phyloP scores from a whole-genome alignment of 2,888 invertebrate species.

The Cacoxenus indagator region DNA sequence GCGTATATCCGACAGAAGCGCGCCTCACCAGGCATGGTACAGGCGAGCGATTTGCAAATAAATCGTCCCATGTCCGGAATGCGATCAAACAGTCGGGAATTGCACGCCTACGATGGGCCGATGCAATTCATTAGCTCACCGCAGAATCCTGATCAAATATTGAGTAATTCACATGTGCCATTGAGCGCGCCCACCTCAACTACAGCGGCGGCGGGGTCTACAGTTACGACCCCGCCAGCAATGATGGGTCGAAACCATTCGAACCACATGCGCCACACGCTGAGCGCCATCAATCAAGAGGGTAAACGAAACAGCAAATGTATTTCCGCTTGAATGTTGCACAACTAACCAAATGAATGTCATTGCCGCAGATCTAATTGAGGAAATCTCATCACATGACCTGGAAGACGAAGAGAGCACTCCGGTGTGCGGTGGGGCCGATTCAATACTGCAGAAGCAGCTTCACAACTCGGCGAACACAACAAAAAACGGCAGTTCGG shows the following conservation, averaged over 20 bases:
- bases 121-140: conserved; percentile 87
- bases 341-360: background rate
- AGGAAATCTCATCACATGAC: conserved; percentile 71
- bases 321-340: background rate
- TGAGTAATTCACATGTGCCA: conserved; percentile 51
- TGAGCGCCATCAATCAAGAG: conserved; percentile 59
- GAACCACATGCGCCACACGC: conserved; percentile 49
- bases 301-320: conserved; percentile 44
- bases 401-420: conserved; percentile 77
- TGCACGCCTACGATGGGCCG: conserved; percentile 82
- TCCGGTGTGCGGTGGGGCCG: conserved; percentile 70
- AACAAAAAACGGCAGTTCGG: conserved; percentile 27
- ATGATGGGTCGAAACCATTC: conserved; percentile 47
- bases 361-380: conserved; percentile 59
- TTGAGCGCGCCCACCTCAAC: background rate
- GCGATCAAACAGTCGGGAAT: conserved; percentile 74
- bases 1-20: conserved; percentile 90
- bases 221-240: conserved; percentile 45
- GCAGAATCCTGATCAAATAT: conserved; percentile 85
- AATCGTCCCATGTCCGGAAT: conserved; percentile 81
- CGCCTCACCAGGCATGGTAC: conserved; percentile 87
- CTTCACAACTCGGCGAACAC: conserved; percentile 62
- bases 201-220: conserved; percentile 39
- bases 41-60: conserved; percentile 85
- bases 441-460: conserved; percentile 49